A percentile compares a stretch with the other conserved stretches of the same genome.
These are phyloP conservation scores for Tenodera sinensis DNA, from an alignment of 2,888 invertebrate genomes.

Conservation along the genomic window DNA sequence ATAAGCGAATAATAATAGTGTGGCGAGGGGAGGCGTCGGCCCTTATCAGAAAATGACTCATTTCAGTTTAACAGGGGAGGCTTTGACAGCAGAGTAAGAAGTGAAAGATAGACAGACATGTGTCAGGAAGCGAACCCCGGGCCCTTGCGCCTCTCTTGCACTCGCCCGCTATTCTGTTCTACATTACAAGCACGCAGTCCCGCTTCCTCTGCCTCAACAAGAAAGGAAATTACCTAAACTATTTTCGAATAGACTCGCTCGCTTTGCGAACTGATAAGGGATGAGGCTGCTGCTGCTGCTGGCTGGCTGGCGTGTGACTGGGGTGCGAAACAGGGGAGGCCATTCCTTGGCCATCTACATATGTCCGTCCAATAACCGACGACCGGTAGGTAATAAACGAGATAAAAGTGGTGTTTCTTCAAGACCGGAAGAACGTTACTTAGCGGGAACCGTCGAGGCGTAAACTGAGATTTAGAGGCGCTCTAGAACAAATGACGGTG, in stretches of 20 bases:
- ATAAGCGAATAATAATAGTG: conserved; percentile 32
- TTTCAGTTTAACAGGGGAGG: conserved; percentile 26
- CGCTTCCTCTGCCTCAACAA: conserved; percentile 34
- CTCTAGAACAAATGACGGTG: not conserved
- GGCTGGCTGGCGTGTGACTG: conserved; percentile 1
- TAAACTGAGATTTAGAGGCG: not conserved
- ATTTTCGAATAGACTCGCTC: conserved; percentile 47
- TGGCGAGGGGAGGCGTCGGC: conserved; percentile 13
- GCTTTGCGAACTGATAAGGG: conserved; percentile 13
- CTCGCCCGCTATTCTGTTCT: conserved; percentile 11
- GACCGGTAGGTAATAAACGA: too few relatives aligned
- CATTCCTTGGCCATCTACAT: not conserved
- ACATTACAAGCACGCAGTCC: conserved; percentile 23
- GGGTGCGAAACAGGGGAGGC: conserved; percentile 4
- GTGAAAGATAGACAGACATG: conserved; percentile 33
- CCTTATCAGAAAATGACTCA: conserved; percentile 35
- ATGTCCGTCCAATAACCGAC: not conserved
- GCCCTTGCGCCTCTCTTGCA: not conserved
- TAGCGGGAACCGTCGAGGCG: not conserved
- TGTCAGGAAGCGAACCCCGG: not conserved
- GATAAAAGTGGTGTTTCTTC: not conserved
- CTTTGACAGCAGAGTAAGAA: conserved; percentile 35
- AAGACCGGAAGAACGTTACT: not conserved
- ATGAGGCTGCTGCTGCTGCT: too few relatives aligned
- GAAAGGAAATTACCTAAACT: conserved; percentile 50